Base-by-base conservation (phyloP, 2,113 vertebrate species). In the Noctilio leporinus region DNA sequence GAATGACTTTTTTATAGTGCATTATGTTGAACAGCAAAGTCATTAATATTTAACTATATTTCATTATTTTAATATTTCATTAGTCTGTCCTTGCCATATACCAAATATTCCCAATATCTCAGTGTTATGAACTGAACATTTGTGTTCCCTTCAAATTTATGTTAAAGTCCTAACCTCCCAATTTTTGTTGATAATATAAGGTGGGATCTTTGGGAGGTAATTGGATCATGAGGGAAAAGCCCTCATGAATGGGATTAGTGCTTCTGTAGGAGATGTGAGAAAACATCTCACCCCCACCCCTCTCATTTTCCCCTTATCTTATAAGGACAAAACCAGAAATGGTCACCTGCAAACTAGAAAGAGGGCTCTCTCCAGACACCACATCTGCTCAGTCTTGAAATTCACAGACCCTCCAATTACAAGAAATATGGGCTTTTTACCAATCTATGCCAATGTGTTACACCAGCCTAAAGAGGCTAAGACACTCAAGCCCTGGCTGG, bases 11-110 rank as follows among this genome's bases (percentile, higher is more conserved):
- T 55, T 59, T 53, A 70, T 53, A 73, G 22, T 43, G 17, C 24
- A 33, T 51, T 62, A 20, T 70, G 17, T 70, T 94, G 24, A 90
- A 3, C 26, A 53, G 57, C 8, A 67, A n/a, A 78, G 30, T 86
- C 20, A 47, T 67, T 93, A 49, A 83, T 8, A 33, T 51, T 78
- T 95, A 90, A 38, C 47, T 67, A 65, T 24, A 65, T 51, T 86
- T 86, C 81, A 86, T 10, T 77, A 4, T 78, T 93, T 84, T 69
- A 92, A 86, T 78, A 83, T 87, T 93, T 67, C 47, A 75, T 73
- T 73, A 65, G 2, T 87, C 5, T 40, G 19, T 33, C 49, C 73
- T 33, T 47, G 17, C 62, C 59, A 10, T 47, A 69, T 45, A 83
- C 40, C 30, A 87, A 87, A 62, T 9, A 73, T 93, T 87, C 67